Evolutionary conservation across 1,140 invertebrate species (phyloP).

Genomic region (Drosophila prosaltans): DNA sequence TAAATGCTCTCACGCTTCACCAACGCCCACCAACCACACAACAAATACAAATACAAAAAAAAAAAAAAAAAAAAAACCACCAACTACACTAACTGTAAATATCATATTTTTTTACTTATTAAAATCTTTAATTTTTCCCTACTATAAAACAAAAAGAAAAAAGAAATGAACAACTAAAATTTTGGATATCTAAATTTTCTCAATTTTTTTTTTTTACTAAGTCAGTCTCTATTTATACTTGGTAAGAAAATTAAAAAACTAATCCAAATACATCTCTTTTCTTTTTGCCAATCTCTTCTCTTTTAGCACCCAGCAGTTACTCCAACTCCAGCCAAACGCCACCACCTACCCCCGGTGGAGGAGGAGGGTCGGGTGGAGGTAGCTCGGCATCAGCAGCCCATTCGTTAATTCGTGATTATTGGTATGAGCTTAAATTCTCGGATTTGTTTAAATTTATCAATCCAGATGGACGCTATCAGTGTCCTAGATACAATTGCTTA

Average conservation of each 20-base stretch:
- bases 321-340: constrained; percentile 81
- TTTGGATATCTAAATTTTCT: constrained; percentile 4
- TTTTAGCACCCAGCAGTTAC: constrained; percentile 74
- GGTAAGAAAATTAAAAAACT: constrained; percentile 32
- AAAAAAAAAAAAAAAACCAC: constrained; percentile 61
- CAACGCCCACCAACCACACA: constrained; percentile 42
- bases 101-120: constrained; percentile 61
- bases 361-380: constrained; percentile 17
- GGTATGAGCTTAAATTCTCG: constrained; percentile 83
- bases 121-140: constrained; percentile 27
- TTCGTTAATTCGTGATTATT: constrained; percentile 78
- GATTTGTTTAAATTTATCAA: constrained; percentile 82
- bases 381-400: constrained; percentile 66
- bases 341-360: constrained; percentile 50
- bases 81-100: constrained; percentile 81
- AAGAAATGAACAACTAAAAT: constrained; percentile 3
- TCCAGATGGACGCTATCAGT: constrained; percentile 82
- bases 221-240: constrained; percentile 25
- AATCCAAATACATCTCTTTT: constrained; percentile 44
- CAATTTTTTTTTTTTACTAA: constrained; percentile 41
- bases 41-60: constrained; percentile 42
- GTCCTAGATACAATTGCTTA: constrained; percentile 82
- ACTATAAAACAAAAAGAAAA: constrained; percentile 28
- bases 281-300: constrained; percentile 21
- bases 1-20: constrained; percentile 57